Evolutionary conservation across 2,888 invertebrate species (phyloP).

Genomic region (Odontomyia ornata): DNA sequence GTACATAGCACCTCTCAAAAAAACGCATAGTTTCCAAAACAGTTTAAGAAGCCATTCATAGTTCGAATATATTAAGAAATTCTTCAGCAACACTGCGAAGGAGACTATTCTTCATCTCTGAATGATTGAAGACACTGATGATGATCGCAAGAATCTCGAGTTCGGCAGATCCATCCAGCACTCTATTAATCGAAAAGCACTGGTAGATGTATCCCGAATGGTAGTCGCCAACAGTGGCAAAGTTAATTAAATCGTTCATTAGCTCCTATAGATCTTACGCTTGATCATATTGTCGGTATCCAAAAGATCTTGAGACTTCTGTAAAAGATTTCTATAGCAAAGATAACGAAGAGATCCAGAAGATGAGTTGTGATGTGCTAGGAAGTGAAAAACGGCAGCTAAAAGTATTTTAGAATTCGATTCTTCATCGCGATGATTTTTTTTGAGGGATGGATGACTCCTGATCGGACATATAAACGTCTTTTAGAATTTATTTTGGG

Average conservation of each 20-base stretch:
- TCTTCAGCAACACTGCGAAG: constrained; percentile 15
- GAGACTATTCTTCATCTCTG: neutral
- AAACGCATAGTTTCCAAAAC: constrained; percentile 39
- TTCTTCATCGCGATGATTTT: constrained; percentile 27
- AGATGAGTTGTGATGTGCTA: constrained; percentile 11
- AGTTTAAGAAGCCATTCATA: constrained; percentile 45
- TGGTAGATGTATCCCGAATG: constrained; percentile 8
- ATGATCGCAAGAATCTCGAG: neutral
- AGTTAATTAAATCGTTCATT: constrained; percentile 51
- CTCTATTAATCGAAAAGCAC: neutral
- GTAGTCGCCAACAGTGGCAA: constrained; percentile 50
- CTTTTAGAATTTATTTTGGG: constrained; percentile 48
- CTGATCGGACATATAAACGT: constrained; percentile 33
- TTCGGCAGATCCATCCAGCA: neutral
- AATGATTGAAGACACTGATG: constrained; percentile 20
- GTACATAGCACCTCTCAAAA: neutral
- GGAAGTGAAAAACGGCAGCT: constrained; percentile 45
- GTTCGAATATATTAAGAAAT: constrained; percentile 37
- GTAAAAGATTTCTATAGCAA: constrained; percentile 9
- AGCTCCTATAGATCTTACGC: constrained; percentile 47
- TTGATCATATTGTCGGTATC: constrained; percentile 38
- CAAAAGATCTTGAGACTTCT: constrained; percentile 7
- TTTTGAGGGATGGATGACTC: neutral
- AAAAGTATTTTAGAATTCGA: constrained; percentile 42
- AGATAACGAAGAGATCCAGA: constrained; percentile 32